A percentile compares a stretch with the other conserved stretches of the same genome.
Conservation (phyloP, 2,113 vertebrate genomes). For the Acrocephalus arundinaceus region DNA sequence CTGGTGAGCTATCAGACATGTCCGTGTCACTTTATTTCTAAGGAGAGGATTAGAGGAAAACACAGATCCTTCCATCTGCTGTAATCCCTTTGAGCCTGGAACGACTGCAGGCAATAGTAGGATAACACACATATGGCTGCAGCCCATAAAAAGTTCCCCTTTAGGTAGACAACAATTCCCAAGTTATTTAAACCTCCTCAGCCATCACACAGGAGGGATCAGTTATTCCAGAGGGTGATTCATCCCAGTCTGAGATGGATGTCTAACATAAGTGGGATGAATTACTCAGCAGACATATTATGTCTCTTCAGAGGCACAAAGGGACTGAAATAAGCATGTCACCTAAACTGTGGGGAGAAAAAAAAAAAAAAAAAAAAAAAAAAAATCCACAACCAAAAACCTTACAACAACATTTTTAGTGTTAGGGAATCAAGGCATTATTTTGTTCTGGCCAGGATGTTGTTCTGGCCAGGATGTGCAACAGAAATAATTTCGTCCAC, state of each 20-base stretch:
- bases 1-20: background rate
- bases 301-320: background rate
- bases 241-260: background rate
- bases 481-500: background rate
- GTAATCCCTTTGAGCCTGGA: background rate
- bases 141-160: background rate
- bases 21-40: background rate
- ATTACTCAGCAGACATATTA: background rate
- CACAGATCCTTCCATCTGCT: background rate
- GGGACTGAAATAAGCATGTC: background rate
- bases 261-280: background rate
- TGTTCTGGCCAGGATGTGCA: background rate
- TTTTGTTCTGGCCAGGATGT: no score
- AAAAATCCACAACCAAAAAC: background rate
- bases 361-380: background rate
- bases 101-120: background rate
- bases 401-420: background rate
- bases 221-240: background rate
- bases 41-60: background rate
- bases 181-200: background rate
- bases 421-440: background rate
- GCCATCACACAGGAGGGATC: background rate
- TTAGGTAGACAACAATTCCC: background rate
- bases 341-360: fast-evolving
- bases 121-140: background rate